A percentile compares a stretch with the other conserved stretches of the same genome.
These are phyloP conservation scores for Pelodytes ibericus DNA, from an alignment of 2,797 vertebrate genomes.

Conservation along the genomic window DNA sequence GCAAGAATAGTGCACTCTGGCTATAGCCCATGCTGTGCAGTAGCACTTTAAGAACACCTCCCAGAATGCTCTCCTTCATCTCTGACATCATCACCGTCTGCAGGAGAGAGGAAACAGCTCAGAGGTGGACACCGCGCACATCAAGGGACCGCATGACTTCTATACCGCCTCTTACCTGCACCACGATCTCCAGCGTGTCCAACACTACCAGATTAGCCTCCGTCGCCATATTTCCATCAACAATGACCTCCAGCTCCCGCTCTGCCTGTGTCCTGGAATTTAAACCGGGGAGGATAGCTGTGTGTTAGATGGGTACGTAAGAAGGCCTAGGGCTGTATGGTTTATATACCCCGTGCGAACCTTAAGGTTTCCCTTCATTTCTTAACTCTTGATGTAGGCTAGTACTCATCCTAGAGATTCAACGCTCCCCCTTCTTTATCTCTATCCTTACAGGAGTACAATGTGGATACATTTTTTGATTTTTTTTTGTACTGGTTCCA, in stretches of 20 bases:
- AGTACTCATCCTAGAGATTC: no score
- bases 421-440: no score
- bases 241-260: conserved; percentile 87
- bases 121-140: background rate
- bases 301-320: no score
- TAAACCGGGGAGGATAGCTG: background rate
- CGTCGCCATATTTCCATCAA: conserved; percentile 88
- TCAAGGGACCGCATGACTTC: background rate
- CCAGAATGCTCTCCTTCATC: conserved; percentile 86
- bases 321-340: no score
- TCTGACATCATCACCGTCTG: conserved; percentile 83
- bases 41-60: conserved; percentile 84
- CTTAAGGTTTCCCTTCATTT: no score
- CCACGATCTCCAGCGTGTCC: conserved; percentile 88
- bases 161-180: conserved; percentile 79
- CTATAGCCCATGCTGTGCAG: conserved; percentile 87
- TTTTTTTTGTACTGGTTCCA: background rate
- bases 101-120: background rate
- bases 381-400: no score
- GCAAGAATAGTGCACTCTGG: conserved; percentile 88
- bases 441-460: no score
- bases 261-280: conserved; percentile 82
- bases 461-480: no score
- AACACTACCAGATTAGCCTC: conserved; percentile 86
- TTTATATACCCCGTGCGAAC: no score